Base-by-base conservation (phyloP, 1,140 invertebrate genomes). In the Euwallacea fornicatus region DNA sequence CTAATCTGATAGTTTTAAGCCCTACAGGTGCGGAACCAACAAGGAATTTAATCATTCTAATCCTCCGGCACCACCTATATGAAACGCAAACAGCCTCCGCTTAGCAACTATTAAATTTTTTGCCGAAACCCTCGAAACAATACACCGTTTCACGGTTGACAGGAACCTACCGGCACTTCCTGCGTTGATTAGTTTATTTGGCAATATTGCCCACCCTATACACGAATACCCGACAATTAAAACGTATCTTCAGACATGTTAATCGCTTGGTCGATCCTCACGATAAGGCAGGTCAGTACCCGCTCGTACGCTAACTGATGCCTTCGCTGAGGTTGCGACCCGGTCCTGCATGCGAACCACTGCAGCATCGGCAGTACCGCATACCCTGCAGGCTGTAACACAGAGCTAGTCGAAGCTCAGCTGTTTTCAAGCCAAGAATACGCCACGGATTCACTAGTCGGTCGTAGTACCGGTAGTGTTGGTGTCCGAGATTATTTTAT, bases 381-480 rank as follows among this genome's bases (percentile, higher is more conserved):
- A 33, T 33, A 33, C 4, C 21, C 21, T 33, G 21, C 46, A 50
- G 9, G 46, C 9, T 50, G 46, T 50, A 50, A 47, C 46, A n/a
- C 13, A 42, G 13, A 42, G 55, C 63, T 66, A 66, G 63, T 66
- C 63, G 63, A n/a, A 13, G n/a, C 50, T 53, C 63, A 66, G 63
- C 63, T 66, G 63, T 66, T 66, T 66, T 66, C 16, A 55, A 33
- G 63, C 63, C 6, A 54, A 66, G 63, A 66, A 66, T 61, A 41
- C 15, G 63, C 47, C 21, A 42, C 63, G 63, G 63, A 66, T 41
- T 50, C 33, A 53, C 44, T 42, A 33, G 21, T 11, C 53, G 63
- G 47, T 66, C 63, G 63, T 15, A 66, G 63, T 66, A 66, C 63
- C 63, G 63, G 63, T 66, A 55, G 3, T 62, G 8, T 42, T n/a